Conservation (phyloP, 2,888 invertebrate species). For the Trissolcus japonicus region DNA sequence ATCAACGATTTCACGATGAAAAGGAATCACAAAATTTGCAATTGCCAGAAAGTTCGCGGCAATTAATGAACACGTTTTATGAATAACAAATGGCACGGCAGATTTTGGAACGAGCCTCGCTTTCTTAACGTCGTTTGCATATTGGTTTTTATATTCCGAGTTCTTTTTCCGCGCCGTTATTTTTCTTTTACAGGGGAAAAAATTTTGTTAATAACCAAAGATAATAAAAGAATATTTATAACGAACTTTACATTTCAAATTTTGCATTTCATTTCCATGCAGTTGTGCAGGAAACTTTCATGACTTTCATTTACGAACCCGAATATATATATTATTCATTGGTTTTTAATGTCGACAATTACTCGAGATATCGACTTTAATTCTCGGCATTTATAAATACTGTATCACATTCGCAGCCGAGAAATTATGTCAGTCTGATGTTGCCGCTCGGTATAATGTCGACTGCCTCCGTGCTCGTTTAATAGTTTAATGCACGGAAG, state of each 20-base stretch:
- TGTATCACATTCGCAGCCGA: conserved; percentile 5
- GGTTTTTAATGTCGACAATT: neutral
- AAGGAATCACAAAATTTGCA: too few species aligned
- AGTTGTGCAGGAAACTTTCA: too few species aligned
- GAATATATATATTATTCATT: too few species aligned
- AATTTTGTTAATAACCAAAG: too few species aligned
- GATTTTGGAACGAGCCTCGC: too few species aligned
- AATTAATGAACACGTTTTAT: conserved; percentile 13
- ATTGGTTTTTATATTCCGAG: too few species aligned
- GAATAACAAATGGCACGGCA: neutral
- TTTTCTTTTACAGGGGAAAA: too few species aligned
- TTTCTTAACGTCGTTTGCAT: too few species aligned
- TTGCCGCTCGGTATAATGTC: conserved; percentile 55
- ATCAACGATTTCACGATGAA: neutral
- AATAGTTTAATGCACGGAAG: conserved; percentile 62
- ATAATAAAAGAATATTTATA: conserved; percentile 10
- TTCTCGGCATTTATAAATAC: conserved; percentile 13
- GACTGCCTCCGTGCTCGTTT: conserved; percentile 51
- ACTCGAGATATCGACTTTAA: neutral
- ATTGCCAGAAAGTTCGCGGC: neutral
- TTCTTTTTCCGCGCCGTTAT: too few species aligned
- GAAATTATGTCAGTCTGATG: conserved; percentile 50
- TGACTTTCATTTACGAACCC: too few species aligned
- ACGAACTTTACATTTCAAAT: conserved; percentile 3
- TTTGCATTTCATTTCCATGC: neutral